These are phyloP conservation scores for Mormoops blainvillei DNA, from an alignment of 2,113 vertebrate species.

Conservation along the genomic window DNA sequence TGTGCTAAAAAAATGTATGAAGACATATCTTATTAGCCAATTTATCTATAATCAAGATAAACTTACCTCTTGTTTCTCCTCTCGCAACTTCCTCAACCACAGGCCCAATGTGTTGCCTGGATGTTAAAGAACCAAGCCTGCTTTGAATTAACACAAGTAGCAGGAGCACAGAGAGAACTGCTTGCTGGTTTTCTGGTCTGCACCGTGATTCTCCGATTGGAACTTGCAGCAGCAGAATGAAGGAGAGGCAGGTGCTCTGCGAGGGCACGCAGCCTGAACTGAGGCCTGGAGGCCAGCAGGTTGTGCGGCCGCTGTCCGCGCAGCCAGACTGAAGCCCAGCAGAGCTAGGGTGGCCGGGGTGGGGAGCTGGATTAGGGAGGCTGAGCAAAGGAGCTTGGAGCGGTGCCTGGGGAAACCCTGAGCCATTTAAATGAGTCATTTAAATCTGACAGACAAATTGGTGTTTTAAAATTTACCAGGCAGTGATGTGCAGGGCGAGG, in stretches of 20 bases:
- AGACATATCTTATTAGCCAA: background rate
- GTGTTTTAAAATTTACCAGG: constrained; percentile 48
- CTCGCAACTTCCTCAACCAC: background rate
- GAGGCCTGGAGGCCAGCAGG: background rate
- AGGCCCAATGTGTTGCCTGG: background rate
- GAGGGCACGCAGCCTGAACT: background rate
- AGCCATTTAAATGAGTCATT: constrained; percentile 34
- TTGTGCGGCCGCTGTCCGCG: background rate
- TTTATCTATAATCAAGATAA: background rate
- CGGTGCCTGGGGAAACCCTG: constrained; percentile 33
- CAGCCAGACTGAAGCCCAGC: background rate
- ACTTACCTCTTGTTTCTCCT: background rate
- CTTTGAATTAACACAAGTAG: background rate
- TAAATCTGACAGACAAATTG: constrained; percentile 58
- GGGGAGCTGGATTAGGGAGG: background rate
- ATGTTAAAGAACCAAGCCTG: background rate
- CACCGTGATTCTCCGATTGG: background rate
- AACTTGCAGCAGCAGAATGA: background rate
- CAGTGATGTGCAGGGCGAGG: background rate
- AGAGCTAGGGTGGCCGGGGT: background rate
- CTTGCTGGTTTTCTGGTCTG: background rate
- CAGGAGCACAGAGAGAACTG: background rate
- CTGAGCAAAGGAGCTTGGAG: background rate
- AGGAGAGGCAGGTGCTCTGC: background rate
- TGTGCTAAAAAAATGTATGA: background rate